Base-by-base conservation (phyloP, 64 coral and sea anemone species). In the Exaiptasia diaphana region DNA sequence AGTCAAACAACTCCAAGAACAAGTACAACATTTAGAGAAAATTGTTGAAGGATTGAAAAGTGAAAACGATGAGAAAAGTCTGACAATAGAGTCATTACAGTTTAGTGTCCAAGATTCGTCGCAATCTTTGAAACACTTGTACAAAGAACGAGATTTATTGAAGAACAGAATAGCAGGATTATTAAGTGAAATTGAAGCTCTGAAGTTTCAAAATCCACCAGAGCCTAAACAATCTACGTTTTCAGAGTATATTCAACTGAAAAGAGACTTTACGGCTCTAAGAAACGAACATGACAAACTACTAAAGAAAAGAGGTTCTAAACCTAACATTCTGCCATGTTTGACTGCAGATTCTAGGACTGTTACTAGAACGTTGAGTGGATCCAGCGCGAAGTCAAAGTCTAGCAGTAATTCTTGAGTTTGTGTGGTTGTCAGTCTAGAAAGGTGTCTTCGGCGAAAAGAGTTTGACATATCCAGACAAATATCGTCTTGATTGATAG, bases 101-200 rank as follows among this genome's bases (percentile, higher is more conserved):
- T 94, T 79, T 62, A 89, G 68, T 29, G 40, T 94, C 39, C 79
- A 89, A 63, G 91, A 94, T 41, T 89, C 86, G 7, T 36, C 91
- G 24, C 73, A 80, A 36, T 60, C 86, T 40, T 35, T 89, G 34
- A 94, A 94, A 21, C 73, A 70, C 61, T 72, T 89, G 43, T 94
- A 84, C 44, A 94, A 89, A 68, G 91, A 94, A 44, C 89, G 91
- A 74, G 91, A 94, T 70, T 80, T 89, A 59, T 49, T 94, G 10
- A 94, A 94, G 49, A 94, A 94, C 41, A 76, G 80, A 67, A 94
- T 94, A 38, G 81, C 79, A 0, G 63, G 43, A 29, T 74, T 94
- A 34, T 45, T 94, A 22, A 79, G 78, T 44, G 86, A 94, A 71
- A 85, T 85, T 74, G 45, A 77, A 30, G 86, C 73, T 7, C 64